Conservation (phyloP, 1,140 invertebrate species). For the Microplitis demolitor region DNA sequence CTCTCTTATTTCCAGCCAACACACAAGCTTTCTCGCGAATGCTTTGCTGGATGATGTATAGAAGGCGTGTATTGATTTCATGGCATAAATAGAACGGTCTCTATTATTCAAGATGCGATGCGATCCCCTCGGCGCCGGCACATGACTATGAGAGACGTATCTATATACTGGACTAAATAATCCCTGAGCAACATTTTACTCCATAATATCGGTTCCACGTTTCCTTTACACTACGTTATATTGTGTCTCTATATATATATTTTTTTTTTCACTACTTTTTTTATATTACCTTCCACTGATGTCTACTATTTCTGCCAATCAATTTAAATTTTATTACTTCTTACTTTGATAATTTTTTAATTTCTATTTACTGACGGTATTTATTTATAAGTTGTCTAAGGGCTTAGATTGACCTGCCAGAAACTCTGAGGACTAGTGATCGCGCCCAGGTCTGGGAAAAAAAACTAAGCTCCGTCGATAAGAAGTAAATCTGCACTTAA, state of each 20-base stretch:
- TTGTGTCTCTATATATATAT: background rate
- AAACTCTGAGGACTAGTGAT: no score
- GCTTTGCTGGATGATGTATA: conserved; percentile 36
- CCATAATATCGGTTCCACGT: background rate
- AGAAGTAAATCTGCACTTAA: no score
- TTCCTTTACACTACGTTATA: background rate
- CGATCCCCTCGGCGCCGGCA: conserved; percentile 13
- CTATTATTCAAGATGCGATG: conserved; percentile 47
- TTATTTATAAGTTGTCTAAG: no score
- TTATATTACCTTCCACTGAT: no score
- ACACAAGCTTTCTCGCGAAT: background rate
- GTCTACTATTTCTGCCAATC: no score
- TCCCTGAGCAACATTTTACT: background rate
- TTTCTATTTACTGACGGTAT: no score
- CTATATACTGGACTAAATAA: conserved; percentile 2
- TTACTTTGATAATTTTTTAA: no score
- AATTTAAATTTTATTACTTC: no score
- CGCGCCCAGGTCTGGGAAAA: no score
- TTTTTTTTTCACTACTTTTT: no score
- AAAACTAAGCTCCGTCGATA: no score
- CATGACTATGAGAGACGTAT: conserved; percentile 6
- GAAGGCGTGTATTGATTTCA: conserved; percentile 45
- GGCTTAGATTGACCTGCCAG: no score
- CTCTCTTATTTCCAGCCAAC: background rate
- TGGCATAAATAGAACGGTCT: conserved; percentile 45